Conservation (phyloP, 2,113 vertebrate species). For the Calypte anna region DNA sequence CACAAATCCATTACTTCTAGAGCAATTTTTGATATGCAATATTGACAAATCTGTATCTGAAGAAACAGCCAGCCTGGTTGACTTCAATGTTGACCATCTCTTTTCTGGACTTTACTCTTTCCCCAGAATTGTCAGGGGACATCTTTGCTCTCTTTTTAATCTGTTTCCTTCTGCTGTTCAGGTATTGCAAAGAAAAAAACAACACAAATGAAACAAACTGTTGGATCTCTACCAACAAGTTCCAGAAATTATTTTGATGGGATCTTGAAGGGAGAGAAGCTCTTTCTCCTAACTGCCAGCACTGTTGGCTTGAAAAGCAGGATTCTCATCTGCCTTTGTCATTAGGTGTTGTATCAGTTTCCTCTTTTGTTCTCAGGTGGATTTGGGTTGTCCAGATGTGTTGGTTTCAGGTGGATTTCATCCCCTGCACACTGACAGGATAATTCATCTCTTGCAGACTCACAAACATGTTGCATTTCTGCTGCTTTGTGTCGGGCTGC, state of each 20-base stretch:
- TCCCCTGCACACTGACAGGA: not conserved
- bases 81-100: not conserved
- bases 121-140: not conserved
- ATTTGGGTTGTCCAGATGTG: not conserved
- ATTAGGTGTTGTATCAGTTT: not conserved
- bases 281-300: not conserved
- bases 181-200: not conserved
- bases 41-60: not conserved
- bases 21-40: not conserved
- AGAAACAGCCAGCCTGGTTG: not conserved
- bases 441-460: not conserved
- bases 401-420: not conserved
- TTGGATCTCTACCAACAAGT: not conserved
- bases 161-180: not conserved
- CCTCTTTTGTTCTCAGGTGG: not conserved
- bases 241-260: not conserved
- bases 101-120: not conserved
- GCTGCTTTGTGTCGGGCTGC: not conserved
- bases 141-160: not conserved
- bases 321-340: not conserved
- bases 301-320: not conserved
- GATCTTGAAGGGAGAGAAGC: not conserved
- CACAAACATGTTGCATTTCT: fast-evolving
- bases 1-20: not conserved
- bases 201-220: not conserved